A percentile compares a stretch with the other conserved stretches of the same genome.
Evolutionary conservation across 2,888 invertebrate genomes (phyloP).

Genomic region (Acanthacorydalis orientalis): DNA sequence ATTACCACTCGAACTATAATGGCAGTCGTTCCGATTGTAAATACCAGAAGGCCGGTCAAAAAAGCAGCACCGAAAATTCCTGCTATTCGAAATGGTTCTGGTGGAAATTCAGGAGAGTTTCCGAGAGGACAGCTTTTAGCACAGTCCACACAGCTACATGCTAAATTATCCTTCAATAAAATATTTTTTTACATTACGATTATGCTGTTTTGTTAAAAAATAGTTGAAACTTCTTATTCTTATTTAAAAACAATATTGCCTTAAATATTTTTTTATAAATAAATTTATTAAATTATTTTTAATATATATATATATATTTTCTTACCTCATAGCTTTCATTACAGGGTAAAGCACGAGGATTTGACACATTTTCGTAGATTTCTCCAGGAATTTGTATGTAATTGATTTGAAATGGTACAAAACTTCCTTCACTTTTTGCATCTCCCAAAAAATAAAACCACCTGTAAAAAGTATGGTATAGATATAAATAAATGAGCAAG

Average conservation of each 20-base stretch:
- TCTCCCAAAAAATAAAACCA: slow-evolving; percentile 53
- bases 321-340: slow-evolving; percentile 36
- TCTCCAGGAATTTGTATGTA: slow-evolving; percentile 27
- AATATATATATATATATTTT: slow-evolving; percentile 7
- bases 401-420: slow-evolving; percentile 46
- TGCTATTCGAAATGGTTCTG: slow-evolving; percentile 34
- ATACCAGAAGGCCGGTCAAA: slow-evolving; percentile 37
- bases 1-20: slow-evolving; percentile 17
- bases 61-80: slow-evolving; percentile 47
- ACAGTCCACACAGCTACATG: slow-evolving; percentile 71
- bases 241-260: too few relatives aligned
- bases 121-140: slow-evolving; percentile 38
- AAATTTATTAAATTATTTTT: too few relatives aligned
- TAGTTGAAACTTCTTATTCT: too few relatives aligned
- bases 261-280: too few relatives aligned
- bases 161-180: slow-evolving; percentile 29
- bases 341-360: slow-evolving; percentile 33
- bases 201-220: too few relatives aligned
- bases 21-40: slow-evolving; percentile 26
- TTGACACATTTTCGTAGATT: slow-evolving; percentile 26
- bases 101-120: slow-evolving; percentile 24
- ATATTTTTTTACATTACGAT: slow-evolving; percentile 1
- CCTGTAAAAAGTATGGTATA: slow-evolving; percentile 26
- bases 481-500: too few relatives aligned
- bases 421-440: slow-evolving; percentile 24